Percentiles rank a stretch among this genome's conserved stretches.
Conservation (phyloP, 2,888 invertebrate species). For the Macrosoma leucophasiata region DNA sequence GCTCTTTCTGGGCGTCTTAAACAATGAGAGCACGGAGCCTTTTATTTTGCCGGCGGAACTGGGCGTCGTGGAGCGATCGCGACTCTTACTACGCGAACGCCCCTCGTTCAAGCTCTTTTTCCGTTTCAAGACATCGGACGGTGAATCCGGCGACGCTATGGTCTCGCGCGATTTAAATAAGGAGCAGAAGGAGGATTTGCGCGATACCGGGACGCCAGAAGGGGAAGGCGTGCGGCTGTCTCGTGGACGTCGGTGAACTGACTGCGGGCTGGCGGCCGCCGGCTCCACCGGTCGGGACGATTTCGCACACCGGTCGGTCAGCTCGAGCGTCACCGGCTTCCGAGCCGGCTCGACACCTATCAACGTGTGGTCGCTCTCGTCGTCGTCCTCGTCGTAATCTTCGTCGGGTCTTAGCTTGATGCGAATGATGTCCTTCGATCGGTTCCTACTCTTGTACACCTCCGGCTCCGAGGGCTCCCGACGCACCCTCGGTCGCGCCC, state of each 20-base stretch:
- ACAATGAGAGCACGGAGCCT: slow-evolving; percentile 80
- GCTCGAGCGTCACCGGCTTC: slow-evolving; percentile 78
- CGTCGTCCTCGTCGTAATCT: slow-evolving; percentile 76
- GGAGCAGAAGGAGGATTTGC: slow-evolving; percentile 88
- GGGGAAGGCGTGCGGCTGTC: slow-evolving; percentile 80
- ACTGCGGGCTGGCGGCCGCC: slow-evolving; percentile 43
- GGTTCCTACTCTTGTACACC: slow-evolving; percentile 46
- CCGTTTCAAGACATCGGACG: slow-evolving; percentile 60
- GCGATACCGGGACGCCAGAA: slow-evolving; percentile 76
- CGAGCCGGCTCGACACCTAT: slow-evolving; percentile 43
- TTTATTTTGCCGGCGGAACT: slow-evolving; percentile 74
- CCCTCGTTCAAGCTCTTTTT: slow-evolving; percentile 62
- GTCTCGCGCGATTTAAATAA: slow-evolving; percentile 84
- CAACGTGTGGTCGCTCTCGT: slow-evolving; percentile 38
- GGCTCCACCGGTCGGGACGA: slow-evolving; percentile 44
- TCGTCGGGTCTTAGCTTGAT: slow-evolving; percentile 85
- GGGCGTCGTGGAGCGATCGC: slow-evolving; percentile 77
- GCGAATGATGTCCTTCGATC: slow-evolving; percentile 66
- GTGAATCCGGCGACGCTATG: slow-evolving; percentile 78
- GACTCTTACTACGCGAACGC: slow-evolving; percentile 80
- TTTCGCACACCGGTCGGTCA: slow-evolving; percentile 33
- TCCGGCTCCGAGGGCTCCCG: slow-evolving; percentile 45
- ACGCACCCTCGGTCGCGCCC: slow-evolving; percentile 47
- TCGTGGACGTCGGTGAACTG: slow-evolving; percentile 31
- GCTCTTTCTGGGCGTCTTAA: slow-evolving; percentile 72